phyloP scores from a whole-genome alignment of 2,888 invertebrate species.

The Deilephila elpenor region DNA sequence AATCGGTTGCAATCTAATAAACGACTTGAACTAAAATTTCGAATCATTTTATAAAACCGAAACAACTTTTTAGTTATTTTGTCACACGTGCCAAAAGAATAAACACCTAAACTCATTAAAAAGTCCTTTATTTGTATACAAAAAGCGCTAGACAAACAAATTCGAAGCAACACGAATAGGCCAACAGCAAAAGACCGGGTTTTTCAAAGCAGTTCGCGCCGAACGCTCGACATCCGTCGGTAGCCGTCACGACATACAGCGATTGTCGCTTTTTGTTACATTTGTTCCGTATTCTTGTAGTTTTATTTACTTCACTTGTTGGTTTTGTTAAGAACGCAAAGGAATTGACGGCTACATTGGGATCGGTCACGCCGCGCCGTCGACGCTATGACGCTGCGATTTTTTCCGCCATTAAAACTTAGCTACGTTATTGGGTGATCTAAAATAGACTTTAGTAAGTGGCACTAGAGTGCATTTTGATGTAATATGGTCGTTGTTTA shows the following conservation, averaged over 20 bases:
- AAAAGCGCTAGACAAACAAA: conserved; percentile 15
- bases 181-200: conserved; percentile 1
- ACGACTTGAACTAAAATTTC: too few relatives aligned
- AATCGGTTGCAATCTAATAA: too few relatives aligned
- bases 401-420: conserved; percentile 60
- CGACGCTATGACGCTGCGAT: conserved; percentile 75
- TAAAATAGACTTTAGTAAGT: conserved; percentile 25
- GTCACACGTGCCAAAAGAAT: too few relatives aligned
- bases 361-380: conserved; percentile 75
- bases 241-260: conserved; percentile 49
- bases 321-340: conserved; percentile 78
- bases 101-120: too few relatives aligned
- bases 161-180: neutral
- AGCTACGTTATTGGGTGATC: neutral
- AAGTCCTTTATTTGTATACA: neutral
- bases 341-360: conserved; percentile 78
- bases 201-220: conserved; percentile 25
- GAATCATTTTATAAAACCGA: too few relatives aligned
- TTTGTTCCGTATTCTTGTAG: conserved; percentile 49
- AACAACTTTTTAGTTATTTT: too few relatives aligned
- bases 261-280: conserved; percentile 44
- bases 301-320: conserved; percentile 70
- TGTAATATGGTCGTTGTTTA: conserved; percentile 34
- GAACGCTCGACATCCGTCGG: conserved; percentile 35
- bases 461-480: conserved; percentile 38